Percentiles rank a stretch among this genome's conserved stretches.
phyloP scores from a whole-genome alignment of 2,888 invertebrate genomes.

The Tuta absoluta region DNA sequence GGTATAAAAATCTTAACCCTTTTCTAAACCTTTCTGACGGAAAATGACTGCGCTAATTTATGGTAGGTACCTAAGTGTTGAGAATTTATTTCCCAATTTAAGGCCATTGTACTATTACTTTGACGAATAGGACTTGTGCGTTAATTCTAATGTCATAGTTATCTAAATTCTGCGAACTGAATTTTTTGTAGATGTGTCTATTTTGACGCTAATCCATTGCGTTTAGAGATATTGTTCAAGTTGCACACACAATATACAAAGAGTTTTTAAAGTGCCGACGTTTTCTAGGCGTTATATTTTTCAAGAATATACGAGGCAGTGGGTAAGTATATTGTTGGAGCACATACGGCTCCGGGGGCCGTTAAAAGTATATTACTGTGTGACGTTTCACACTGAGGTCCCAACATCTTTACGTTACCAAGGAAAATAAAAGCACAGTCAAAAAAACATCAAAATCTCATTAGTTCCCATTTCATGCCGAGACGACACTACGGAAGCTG shows the following conservation, averaged over 20 bases:
- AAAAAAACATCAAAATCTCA: constrained; percentile 82
- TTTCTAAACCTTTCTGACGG: too few relatives aligned
- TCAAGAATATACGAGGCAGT: constrained; percentile 14
- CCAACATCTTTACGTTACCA: constrained; percentile 60
- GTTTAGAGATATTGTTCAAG: background rate
- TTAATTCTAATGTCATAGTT: too few relatives aligned
- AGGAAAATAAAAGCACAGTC: constrained; percentile 79
- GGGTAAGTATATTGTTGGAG: constrained; percentile 16
- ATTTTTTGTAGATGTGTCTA: too few relatives aligned
- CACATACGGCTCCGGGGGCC: constrained; percentile 32
- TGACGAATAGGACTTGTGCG: too few relatives aligned
- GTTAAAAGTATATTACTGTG: constrained; percentile 47
- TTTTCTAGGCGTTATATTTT: constrained; percentile 6
- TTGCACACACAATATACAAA: background rate
- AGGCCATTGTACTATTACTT: too few relatives aligned
- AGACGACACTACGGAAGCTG: constrained; percentile 80
- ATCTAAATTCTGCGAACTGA: too few relatives aligned
- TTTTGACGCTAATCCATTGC: background rate
- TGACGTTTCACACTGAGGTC: constrained; percentile 53
- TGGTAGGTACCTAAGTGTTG: too few relatives aligned
- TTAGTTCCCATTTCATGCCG: constrained; percentile 80
- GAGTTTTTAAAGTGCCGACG: constrained; percentile 8
- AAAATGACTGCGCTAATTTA: too few relatives aligned
- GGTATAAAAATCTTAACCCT: too few relatives aligned
- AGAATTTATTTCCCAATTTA: too few relatives aligned